phyloP scores from a whole-genome alignment of 2,113 vertebrate species.

The Fulmarus glacialis region DNA sequence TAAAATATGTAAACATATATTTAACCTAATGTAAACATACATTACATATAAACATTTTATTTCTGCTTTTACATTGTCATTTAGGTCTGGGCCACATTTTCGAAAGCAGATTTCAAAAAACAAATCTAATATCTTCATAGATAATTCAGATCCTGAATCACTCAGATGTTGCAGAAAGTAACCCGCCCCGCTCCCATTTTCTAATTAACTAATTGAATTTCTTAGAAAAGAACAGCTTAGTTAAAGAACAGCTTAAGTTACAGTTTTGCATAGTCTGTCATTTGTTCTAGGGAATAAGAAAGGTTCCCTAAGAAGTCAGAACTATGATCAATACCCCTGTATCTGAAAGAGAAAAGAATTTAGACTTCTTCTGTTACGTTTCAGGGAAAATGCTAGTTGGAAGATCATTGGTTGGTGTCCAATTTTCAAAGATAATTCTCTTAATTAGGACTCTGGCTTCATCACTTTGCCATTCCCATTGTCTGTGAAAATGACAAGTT shows the following conservation, averaged over 20 bases:
- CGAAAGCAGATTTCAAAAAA: background rate
- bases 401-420: background rate
- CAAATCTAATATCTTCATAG: background rate
- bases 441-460: background rate
- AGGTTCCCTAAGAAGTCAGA: background rate
- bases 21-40: background rate
- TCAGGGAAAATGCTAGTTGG: background rate
- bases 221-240: background rate
- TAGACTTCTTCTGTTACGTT: background rate
- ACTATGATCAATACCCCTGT: background rate
- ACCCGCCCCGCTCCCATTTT: background rate
- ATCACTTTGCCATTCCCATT: background rate
- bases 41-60: background rate
- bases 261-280: background rate
- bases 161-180: background rate
- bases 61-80: background rate
- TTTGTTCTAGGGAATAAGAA: background rate
- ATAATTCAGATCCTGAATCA: background rate
- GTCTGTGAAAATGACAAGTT: background rate
- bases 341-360: background rate
- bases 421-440: background rate
- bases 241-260: background rate
- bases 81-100: background rate
- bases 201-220: background rate
- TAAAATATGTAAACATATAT: background rate